Base-by-base conservation (phyloP, 2,888 invertebrate species). In the Lacanobia oleracea region DNA sequence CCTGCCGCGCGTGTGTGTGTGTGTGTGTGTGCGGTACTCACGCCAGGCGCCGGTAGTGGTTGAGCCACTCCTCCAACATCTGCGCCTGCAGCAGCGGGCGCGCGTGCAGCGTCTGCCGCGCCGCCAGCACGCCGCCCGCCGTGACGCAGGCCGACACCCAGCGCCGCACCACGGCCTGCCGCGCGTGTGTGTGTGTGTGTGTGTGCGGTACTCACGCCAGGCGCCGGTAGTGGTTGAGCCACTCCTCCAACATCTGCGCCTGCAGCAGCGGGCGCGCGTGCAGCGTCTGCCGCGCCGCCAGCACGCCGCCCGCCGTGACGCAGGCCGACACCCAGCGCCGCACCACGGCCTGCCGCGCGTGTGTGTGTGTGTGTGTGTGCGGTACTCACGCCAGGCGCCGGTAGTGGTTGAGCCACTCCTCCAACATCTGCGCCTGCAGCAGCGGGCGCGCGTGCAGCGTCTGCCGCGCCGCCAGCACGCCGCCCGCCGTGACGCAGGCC, bases 351-450 rank as follows among this genome's bases (percentile, higher is more conserved):
- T 80, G 75, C 61, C n/a, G 27, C 27, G 27, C 3, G 27, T 27
- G 27, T 27, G 27, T 27, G 27, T 27, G 27, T 3, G 27, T 27
- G 27, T 27, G 27, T 27, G 27, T 27, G 27, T 27, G 45, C 45
- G 5, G 23, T 66, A 98, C 91, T 83, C 48, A 92, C 93, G 92
- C 98, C 90, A 98, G 97, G 87, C 98, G 97, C 87, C 99, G 97
- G 95, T 99, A 99, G 95, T 99, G 98, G 95, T 99, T 99, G 87
- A 99, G 96, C 99, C 99, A 99, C 95, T 99, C 94, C 91, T 99
- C 94, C 88, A 98, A 96, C 95, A 98, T 98, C 91, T 98, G 97
- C 81, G 99, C 96, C 92, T 98, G 97, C 94, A 99, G 99, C 91
- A 98, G 91, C 91, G 99, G 98, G 54, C 99, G 96, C 98, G 99